Evolutionary conservation across 1,140 invertebrate genomes (phyloP).

Genomic region (Stratiolaelaps scimitus): DNA sequence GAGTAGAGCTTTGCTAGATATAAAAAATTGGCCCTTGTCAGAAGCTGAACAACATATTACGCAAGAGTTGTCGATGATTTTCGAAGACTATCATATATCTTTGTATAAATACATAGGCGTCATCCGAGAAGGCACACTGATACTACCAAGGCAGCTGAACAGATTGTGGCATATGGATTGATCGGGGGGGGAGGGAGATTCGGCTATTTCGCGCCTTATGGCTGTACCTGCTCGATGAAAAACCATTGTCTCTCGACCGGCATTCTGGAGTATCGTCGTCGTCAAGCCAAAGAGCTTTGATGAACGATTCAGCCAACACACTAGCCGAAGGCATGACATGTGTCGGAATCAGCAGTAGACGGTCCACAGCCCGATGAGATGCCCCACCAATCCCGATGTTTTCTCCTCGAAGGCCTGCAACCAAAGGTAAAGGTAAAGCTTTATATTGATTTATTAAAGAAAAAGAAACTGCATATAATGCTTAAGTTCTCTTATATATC

Average conservation of each 20-base stretch:
- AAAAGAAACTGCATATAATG: too few species aligned
- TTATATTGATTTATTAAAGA: too few species aligned
- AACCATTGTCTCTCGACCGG: not conserved
- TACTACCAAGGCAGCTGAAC: not conserved
- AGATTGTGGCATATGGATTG: not conserved
- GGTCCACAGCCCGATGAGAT: not conserved
- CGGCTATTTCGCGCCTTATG: not conserved
- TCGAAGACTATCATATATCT: too few species aligned
- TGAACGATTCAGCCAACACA: not conserved
- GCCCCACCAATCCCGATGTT: not conserved
- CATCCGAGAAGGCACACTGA: not conserved
- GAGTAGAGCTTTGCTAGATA: too few species aligned
- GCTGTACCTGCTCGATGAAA: not conserved
- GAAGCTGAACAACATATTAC: too few species aligned
- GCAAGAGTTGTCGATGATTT: too few species aligned
- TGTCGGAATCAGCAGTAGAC: slow-evolving; percentile 8
- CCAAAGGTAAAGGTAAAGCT: too few species aligned
- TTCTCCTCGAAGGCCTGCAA: not conserved
- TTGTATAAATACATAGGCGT: too few species aligned
- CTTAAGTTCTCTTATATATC: too few species aligned
- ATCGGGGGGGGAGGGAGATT: not conserved
- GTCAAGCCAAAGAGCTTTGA: not conserved
- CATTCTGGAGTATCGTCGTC: not conserved
- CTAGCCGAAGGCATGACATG: slow-evolving; percentile 12
- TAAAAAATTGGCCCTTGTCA: too few species aligned